Percentiles rank a stretch among this genome's conserved stretches.
Conservation (phyloP, 2,888 invertebrate species). For the Rhaphigaster nebulosa region DNA sequence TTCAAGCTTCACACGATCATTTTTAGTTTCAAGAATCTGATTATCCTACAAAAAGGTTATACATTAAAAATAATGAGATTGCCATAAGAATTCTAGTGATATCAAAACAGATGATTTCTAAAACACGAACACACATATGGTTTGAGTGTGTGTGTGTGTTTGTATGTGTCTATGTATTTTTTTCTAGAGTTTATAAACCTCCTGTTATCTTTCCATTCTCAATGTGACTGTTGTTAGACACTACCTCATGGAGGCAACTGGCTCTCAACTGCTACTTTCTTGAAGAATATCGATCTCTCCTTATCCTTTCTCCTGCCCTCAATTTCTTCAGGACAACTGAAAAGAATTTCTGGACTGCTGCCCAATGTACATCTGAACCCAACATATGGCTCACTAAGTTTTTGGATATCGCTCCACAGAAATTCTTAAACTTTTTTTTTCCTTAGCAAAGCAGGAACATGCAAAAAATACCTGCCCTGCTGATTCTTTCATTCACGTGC, state of each 20-base stretch:
- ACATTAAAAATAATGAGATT: neutral
- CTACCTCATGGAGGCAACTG: neutral
- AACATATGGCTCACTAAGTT: no score
- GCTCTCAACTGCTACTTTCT: neutral
- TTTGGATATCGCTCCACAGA: no score
- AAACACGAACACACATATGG: neutral
- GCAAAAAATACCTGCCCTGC: no score
- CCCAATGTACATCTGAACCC: no score
- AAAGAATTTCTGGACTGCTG: no score
- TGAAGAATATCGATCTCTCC: neutral
- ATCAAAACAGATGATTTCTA: neutral
- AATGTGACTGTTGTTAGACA: neutral
- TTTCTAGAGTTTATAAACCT: neutral
- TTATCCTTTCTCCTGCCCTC: no score
- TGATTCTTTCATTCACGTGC: no score
- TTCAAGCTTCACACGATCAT: conserved; percentile 67
- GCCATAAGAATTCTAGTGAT: neutral
- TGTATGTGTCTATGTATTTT: neutral
- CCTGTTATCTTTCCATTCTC: neutral
- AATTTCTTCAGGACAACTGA: no score
- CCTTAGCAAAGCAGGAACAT: no score
- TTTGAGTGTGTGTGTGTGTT: neutral
- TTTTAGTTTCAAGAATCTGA: conserved; percentile 66
- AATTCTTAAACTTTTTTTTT: no score
- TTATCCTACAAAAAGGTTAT: conserved; percentile 66